Base-by-base conservation (phyloP, 2,888 invertebrate genomes). In the Sinopyrophorus schimmeli region DNA sequence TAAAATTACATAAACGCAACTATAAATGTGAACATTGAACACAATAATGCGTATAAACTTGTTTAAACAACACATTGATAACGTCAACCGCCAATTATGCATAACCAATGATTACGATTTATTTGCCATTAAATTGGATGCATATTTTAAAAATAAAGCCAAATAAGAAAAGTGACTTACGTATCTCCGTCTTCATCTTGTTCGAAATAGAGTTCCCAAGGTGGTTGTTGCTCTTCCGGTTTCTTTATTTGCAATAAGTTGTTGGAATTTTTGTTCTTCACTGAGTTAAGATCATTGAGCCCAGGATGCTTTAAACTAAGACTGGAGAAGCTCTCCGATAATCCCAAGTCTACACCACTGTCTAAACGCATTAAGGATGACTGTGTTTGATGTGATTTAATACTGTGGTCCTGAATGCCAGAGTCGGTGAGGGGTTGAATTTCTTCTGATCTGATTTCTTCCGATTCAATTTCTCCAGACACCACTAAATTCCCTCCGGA, bases 101-200 rank as follows among this genome's bases (percentile, higher is more conserved):
- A n/a, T n/a, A n/a, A n/a, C n/a, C n/a, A n/a, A n/a, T n/a, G n/a
- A n/a, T n/a, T n/a, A n/a, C n/a, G n/a, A n/a, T n/a, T n/a, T n/a
- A n/a, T n/a, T n/a, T n/a, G n/a, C n/a, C n/a, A n/a, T n/a, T n/a
- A n/a, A n/a, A n/a, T n/a, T n/a, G n/a, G n/a, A n/a, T n/a, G n/a
- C n/a, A n/a, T n/a, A n/a, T n/a, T n/a, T n/a, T n/a, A n/a, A n/a
- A n/a, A n/a, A n/a, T 30, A 56, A 27, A 24, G 16, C 11, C 5
- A 43, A 34, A 53, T 40, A 39, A 43, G 44, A 53, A 59, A 53
- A 39, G 23, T 48, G 24, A 84, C 91, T 88, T 80, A 92, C 91
- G 92, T 91, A 72, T 92, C 91, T 59, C 92, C 92, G 62, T 90
- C 89, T 55, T 86, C 83, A 69, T 92, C 87, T 64, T 88, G 90